These are phyloP conservation scores for Hyposoter didymator DNA, from an alignment of 2,888 invertebrate species.

Conservation along the genomic window DNA sequence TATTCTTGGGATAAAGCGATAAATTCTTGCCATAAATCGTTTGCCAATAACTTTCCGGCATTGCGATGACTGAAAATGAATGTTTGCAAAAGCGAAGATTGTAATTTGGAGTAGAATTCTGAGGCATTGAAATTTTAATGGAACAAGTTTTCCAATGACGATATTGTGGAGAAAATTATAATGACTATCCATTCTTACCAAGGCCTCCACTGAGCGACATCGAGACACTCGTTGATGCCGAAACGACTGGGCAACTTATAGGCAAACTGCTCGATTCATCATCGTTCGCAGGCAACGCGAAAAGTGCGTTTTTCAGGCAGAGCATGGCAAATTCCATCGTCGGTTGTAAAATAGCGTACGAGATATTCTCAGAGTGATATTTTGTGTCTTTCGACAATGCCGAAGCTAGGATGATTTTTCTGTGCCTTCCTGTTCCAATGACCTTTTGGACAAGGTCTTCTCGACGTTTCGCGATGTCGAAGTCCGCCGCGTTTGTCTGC, in stretches of 20 bases:
- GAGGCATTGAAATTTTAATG: background rate
- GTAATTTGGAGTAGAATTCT: background rate
- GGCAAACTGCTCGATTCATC: constrained; percentile 75
- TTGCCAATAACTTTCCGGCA: background rate
- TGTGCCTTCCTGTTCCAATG: constrained; percentile 86
- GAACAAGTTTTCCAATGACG: background rate
- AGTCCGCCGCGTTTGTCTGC: constrained; percentile 87
- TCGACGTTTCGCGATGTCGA: constrained; percentile 86
- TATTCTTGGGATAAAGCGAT: no score
- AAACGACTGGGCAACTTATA: constrained; percentile 66
- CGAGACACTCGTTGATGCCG: constrained; percentile 55
- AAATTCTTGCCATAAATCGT: background rate
- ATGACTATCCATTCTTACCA: constrained; percentile 38
- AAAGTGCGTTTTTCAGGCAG: constrained; percentile 94
- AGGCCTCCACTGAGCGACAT: constrained; percentile 61
- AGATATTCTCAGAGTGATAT: constrained; percentile 88
- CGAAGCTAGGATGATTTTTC: constrained; percentile 87
- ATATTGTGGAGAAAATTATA: background rate
- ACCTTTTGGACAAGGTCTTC: constrained; percentile 87
- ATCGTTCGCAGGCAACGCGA: constrained; percentile 86
- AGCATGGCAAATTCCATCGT: constrained; percentile 95
- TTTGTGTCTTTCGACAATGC: constrained; percentile 85
- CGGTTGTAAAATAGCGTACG: constrained; percentile 94
- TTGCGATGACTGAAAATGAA: background rate
- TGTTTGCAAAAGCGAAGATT: background rate